Evolutionary conservation across 1,140 invertebrate genomes (phyloP).

Genomic region (Trichonephila clavipes): DNA sequence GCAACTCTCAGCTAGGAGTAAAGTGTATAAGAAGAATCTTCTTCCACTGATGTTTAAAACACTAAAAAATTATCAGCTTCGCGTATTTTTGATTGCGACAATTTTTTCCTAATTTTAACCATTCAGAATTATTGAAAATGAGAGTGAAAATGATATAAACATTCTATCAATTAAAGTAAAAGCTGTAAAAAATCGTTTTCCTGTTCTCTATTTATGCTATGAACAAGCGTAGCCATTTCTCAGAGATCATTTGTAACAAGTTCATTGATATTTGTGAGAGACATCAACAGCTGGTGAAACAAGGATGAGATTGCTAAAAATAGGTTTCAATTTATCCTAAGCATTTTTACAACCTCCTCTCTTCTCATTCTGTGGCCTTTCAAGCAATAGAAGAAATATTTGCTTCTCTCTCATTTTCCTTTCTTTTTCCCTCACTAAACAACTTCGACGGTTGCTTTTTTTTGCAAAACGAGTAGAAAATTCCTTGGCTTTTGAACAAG

Average conservation of each 20-base stretch:
- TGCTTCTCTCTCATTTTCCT: not conserved
- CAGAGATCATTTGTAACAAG: slow-evolving; percentile 50
- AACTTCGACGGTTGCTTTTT: slow-evolving; percentile 29
- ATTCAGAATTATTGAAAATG: too few species aligned
- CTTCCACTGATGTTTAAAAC: too few species aligned
- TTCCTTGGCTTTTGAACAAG: slow-evolving; percentile 53
- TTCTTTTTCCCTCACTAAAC: not conserved
- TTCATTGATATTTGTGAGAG: slow-evolving; percentile 56
- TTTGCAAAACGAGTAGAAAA: slow-evolving; percentile 30
- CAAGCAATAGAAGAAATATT: not conserved
- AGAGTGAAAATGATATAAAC: too few species aligned
- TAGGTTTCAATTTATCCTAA: slow-evolving; percentile 60
- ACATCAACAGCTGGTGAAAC: slow-evolving; percentile 47
- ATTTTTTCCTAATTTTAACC: too few species aligned
- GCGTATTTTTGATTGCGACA: too few species aligned
- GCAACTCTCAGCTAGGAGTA: too few species aligned
- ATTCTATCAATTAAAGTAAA: not conserved
- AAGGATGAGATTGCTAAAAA: slow-evolving; percentile 61
- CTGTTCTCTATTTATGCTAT: not conserved
- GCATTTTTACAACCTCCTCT: slow-evolving; percentile 9
- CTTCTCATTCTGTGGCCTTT: slow-evolving; percentile 24
- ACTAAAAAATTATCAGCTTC: too few species aligned
- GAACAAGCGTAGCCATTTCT: slow-evolving; percentile 23
- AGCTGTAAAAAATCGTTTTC: not conserved
- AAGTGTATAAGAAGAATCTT: too few species aligned